phyloP scores from a whole-genome alignment of 2,888 invertebrate genomes.

The Calliopum simillimum region DNA sequence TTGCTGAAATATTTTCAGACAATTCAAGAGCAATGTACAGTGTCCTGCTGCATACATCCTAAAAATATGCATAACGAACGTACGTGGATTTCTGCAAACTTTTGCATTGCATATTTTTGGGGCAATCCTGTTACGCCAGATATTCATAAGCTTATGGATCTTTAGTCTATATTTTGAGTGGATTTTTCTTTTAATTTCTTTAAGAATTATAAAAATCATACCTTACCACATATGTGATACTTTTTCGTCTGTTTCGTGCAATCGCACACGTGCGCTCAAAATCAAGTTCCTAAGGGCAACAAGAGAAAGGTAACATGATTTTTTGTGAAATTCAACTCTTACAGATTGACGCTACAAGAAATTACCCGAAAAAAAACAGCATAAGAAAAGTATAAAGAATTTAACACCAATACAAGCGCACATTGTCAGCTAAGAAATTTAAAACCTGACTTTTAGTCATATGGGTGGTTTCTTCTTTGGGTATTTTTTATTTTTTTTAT shows the following conservation, averaged over 20 bases:
- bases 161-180: too few relatives aligned
- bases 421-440: slow-evolving; percentile 40
- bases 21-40: too few relatives aligned
- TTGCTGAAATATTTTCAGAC: too few relatives aligned
- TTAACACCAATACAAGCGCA: slow-evolving; percentile 23
- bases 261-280: neutral
- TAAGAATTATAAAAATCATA: too few relatives aligned
- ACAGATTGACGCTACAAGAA: neutral
- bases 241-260: neutral
- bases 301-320: neutral
- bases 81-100: too few relatives aligned
- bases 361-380: neutral
- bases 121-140: too few relatives aligned
- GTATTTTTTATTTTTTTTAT: neutral
- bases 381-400: neutral
- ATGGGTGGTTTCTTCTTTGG: neutral
- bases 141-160: too few relatives aligned
- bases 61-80: too few relatives aligned
- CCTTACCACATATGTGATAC: too few relatives aligned
- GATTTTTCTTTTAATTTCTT: too few relatives aligned
- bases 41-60: too few relatives aligned
- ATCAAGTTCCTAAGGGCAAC: neutral
- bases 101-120: too few relatives aligned
- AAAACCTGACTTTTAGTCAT: slow-evolving; percentile 37
- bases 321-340: neutral